Evolutionary conservation across 2,888 invertebrate species (phyloP).

Genomic region (Sinodicranocentrus sp.): DNA sequence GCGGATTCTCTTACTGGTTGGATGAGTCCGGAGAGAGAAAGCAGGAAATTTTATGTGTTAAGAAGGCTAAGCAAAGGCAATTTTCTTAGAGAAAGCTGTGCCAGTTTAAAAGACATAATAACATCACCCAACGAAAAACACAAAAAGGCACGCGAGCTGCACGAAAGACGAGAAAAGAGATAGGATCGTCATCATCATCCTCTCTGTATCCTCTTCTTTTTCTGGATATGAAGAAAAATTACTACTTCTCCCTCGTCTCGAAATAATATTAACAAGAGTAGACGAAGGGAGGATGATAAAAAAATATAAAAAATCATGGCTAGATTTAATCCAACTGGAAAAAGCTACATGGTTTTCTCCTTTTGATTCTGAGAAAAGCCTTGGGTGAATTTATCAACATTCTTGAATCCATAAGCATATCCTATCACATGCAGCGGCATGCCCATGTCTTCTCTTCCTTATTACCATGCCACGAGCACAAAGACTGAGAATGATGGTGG

Average conservation of each 20-base stretch:
- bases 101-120: conserved; percentile 29
- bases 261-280: neutral
- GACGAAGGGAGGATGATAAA: conserved; percentile 4
- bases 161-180: conserved; percentile 8
- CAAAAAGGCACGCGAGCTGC: conserved; percentile 3
- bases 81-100: conserved; percentile 7
- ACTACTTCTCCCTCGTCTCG: conserved; percentile 14
- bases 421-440: conserved; percentile 3
- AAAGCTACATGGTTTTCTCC: neutral
- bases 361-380: neutral
- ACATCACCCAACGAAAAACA: neutral
- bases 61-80: neutral
- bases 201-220: conserved; percentile 2
- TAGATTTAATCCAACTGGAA: neutral
- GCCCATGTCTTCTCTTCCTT: conserved; percentile 18
- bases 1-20: neutral
- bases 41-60: conserved; percentile 14
- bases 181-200: conserved; percentile 26
- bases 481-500: conserved; percentile 34
- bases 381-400: conserved; percentile 13
- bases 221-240: conserved; percentile 64
- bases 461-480: conserved; percentile 43
- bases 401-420: neutral
- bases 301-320: conserved; percentile 25
- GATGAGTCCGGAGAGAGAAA: neutral